phyloP scores from a whole-genome alignment of 1,140 invertebrate species.

The Bombus superbus region DNA sequence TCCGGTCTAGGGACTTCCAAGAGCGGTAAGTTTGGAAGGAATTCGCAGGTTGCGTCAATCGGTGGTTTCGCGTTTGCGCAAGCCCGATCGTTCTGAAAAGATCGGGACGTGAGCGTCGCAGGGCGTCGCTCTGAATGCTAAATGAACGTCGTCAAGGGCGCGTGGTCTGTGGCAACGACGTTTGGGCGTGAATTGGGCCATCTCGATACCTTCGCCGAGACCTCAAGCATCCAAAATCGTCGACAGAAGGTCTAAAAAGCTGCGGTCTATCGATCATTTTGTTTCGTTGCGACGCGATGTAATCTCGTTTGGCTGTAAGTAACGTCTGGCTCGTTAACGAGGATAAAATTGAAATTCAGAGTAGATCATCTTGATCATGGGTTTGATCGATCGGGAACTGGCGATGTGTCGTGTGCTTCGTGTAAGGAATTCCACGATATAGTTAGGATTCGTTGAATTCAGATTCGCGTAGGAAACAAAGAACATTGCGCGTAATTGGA shows the following conservation, averaged over 20 bases:
- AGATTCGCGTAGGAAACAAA: no score
- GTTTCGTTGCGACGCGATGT: neutral
- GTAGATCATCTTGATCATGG: no score
- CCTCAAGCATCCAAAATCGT: neutral
- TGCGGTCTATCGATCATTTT: rapidly evolving
- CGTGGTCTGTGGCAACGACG: constrained; percentile 41
- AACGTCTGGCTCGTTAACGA: no score
- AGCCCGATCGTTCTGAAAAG: constrained; percentile 71
- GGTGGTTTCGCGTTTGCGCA: constrained; percentile 48
- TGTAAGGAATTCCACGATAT: no score
- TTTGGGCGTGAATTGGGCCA: constrained; percentile 68
- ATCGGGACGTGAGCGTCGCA: constrained; percentile 63
- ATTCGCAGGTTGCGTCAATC: constrained; percentile 51
- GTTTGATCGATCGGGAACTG: no score
- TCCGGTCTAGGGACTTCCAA: neutral
- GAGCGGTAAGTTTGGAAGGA: neutral
- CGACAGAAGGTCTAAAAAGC: neutral
- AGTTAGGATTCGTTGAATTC: no score
- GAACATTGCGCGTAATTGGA: no score
- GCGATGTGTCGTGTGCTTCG: no score
- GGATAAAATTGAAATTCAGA: no score
- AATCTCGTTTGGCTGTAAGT: no score
- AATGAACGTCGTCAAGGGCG: constrained; percentile 63
- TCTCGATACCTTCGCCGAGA: neutral
- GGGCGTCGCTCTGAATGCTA: constrained; percentile 58